Base-by-base conservation (phyloP, 2,888 invertebrate genomes). In the Halictus ligatus region DNA sequence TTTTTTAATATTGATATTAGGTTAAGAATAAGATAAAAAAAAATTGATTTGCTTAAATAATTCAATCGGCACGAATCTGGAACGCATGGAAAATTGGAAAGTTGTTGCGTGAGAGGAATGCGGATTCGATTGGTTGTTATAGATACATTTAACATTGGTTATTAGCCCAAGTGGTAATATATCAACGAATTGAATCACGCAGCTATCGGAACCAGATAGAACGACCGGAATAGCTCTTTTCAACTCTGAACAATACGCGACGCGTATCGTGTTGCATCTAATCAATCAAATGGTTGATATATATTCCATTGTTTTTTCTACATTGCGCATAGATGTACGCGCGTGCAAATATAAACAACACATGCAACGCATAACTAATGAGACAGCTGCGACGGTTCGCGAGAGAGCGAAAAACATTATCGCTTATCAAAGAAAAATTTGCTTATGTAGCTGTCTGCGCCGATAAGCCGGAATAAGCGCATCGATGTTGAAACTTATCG, bases 261-360 rank as follows among this genome's bases (percentile, higher is more conserved):
- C 25, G 15, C 15, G 40, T 78, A 81, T 73, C 29, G 15, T 15
- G 15, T 74, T 75, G 12, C 21, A 5, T 48, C 3, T 71, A 25
- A 71, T 80, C 69, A 18, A 29, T 80, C 35, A 15, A 75, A 74
- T 75, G 48, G n/a, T 75, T 6, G 43, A 75, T 80, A 54, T 15
- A 60, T 3, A 29, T 46, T 8, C 35, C 60, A 40, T n/a, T 48
- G 29, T 83, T 80, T 72, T 29, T 72, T 21, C 15, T 69, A 58
- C 18, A 48, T 35, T 72, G 10, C 35, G 18, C 48, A n/a, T 72
- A 73, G 8, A 50, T 54, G 29, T 35, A 29, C 12, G 46, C 10
- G 10, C 3, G n/a, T 58, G 12, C 12, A n/a, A 58, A 58, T 76
- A 35, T 46, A 29, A 29, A 18, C 21, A 46, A 35, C 35, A 15